Percentiles rank a stretch among this genome's conserved stretches.
Evolutionary conservation across 2,888 invertebrate species (phyloP).

Genomic region (Eilema sororculum): DNA sequence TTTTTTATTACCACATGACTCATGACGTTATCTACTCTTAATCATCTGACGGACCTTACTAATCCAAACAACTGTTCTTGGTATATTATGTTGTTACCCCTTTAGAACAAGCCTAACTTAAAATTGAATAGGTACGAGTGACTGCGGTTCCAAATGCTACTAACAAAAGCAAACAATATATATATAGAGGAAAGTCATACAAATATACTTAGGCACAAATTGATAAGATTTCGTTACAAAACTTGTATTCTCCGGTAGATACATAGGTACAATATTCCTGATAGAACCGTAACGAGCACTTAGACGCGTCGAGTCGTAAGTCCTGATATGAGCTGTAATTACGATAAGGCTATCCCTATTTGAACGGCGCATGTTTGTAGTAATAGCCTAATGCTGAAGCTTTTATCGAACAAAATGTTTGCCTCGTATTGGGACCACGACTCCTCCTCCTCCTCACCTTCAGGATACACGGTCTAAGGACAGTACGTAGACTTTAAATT

Average conservation of each 20-base stretch:
- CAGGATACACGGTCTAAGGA: no score
- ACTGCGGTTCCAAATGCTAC: no score
- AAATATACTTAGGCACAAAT: not conserved
- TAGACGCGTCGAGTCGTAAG: slow-evolving; percentile 12
- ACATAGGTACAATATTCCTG: slow-evolving; percentile 15
- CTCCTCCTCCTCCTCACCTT: no score
- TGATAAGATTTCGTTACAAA: slow-evolving; percentile 9
- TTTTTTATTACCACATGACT: no score
- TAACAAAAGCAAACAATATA: no score
- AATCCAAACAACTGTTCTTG: no score
- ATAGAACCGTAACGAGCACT: slow-evolving; percentile 9
- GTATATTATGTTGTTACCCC: no score
- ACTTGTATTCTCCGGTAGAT: not conserved
- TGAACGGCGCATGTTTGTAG: slow-evolving; percentile 3
- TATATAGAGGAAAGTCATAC: not conserved
- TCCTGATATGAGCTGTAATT: slow-evolving; percentile 13
- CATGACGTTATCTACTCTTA: no score
- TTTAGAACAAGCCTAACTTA: no score
- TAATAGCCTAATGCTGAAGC: not conserved
- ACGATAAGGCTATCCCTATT: slow-evolving; percentile 20
- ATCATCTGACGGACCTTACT: no score
- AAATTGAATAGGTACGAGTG: no score
- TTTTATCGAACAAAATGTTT: slow-evolving; percentile 5
- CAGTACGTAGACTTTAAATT: no score
- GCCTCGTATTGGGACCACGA: not conserved